Evolutionary conservation across 2,797 vertebrate genomes (phyloP).

Genomic region (Falco peregrinus): DNA sequence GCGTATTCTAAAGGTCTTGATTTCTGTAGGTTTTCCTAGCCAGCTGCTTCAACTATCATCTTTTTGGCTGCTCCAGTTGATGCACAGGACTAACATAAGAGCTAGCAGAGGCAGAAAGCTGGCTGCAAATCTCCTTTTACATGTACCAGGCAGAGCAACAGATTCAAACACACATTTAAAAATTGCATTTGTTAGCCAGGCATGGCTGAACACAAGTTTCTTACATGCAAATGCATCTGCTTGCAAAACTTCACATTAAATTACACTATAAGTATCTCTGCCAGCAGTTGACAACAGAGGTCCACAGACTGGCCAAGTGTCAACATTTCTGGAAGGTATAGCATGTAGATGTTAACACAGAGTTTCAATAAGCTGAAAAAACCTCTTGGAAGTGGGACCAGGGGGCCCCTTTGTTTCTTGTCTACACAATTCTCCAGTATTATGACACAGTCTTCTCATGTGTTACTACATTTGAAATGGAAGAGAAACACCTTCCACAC

Average conservation of each 20-base stretch:
- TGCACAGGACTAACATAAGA: neutral
- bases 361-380: constrained; percentile 18
- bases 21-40: neutral
- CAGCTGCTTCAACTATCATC: constrained; percentile 4
- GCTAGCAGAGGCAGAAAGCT: constrained; percentile 26
- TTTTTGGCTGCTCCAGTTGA: neutral
- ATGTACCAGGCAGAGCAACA: constrained; percentile 32
- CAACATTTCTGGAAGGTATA: constrained; percentile 43
- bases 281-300: constrained; percentile 36
- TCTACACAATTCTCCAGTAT: neutral
- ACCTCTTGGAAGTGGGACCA: neutral
- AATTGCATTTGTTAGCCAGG: constrained; percentile 36
- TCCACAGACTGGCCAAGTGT: constrained; percentile 32
- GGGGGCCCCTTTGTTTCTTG: constrained; percentile 1
- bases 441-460: neutral
- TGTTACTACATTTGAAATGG: neutral
- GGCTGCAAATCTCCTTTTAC: constrained; percentile 4
- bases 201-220: constrained; percentile 42
- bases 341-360: neutral
- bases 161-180: constrained; percentile 28
- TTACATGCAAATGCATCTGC: constrained; percentile 38
- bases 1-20: neutral
- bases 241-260: constrained; percentile 39
- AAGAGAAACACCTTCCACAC: neutral
- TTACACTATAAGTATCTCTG: constrained; percentile 12